Evolutionary conservation across 2,888 invertebrate genomes (phyloP).

Genomic region (Venustoraphidia nigricollis): DNA sequence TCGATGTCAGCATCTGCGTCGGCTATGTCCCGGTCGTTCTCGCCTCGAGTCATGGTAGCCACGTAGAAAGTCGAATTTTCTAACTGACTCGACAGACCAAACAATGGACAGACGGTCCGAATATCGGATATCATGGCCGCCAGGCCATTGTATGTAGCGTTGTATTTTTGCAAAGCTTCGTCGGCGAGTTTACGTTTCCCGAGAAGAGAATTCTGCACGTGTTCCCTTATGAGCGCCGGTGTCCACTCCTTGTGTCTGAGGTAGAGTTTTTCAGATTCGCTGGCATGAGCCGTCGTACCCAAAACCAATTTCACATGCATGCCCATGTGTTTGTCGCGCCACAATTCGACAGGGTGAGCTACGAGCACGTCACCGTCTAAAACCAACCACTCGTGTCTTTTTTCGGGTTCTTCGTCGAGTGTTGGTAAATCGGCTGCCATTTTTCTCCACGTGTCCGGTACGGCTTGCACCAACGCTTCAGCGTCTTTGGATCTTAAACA

Average conservation of each 20-base stretch:
- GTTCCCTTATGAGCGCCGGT: constrained; percentile 43
- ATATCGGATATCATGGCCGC: constrained; percentile 63
- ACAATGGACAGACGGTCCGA: constrained; percentile 62
- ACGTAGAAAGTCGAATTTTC: constrained; percentile 57
- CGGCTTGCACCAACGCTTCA: constrained; percentile 45
- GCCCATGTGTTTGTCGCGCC: constrained; percentile 32
- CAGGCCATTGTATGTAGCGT: constrained; percentile 47
- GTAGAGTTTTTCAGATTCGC: constrained; percentile 43
- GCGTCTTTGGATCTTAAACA: constrained; percentile 39
- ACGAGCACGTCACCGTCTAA: constrained; percentile 55
- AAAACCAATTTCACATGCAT: constrained; percentile 39
- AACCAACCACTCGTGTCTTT: constrained; percentile 56
- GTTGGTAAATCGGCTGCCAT: constrained; percentile 37
- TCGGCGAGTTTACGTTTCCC: constrained; percentile 45
- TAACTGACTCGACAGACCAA: constrained; percentile 47
- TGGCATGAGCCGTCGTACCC: constrained; percentile 60
- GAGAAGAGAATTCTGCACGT: constrained; percentile 45
- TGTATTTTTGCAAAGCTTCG: constrained; percentile 47
- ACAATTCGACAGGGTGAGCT: constrained; percentile 47
- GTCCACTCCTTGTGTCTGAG: constrained; percentile 50
- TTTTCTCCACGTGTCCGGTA: constrained; percentile 58
- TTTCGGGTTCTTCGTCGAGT: constrained; percentile 34
- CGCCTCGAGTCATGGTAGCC: constrained; percentile 45
- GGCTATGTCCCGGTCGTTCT: constrained; percentile 27
- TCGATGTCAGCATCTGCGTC: constrained; percentile 54